Conservation (phyloP, 37 sponge, comb jelly and placozoan species). For the Tethya wilhelma region DNA sequence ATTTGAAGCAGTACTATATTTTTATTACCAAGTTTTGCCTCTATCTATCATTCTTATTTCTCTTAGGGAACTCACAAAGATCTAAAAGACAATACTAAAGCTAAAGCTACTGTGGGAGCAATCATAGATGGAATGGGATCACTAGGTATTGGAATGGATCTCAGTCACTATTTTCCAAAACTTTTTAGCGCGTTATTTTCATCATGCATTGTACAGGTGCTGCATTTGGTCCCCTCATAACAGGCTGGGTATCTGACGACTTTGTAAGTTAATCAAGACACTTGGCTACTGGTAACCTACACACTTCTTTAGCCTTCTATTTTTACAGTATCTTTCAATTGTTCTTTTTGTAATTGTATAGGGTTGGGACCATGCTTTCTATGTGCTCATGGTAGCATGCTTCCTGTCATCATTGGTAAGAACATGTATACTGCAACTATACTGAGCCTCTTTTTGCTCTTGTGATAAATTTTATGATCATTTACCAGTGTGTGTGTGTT, state of each 20-base stretch:
- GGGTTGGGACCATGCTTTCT: slow-evolving; percentile 80
- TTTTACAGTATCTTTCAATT: background rate
- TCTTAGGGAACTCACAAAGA: slow-evolving; percentile 74
- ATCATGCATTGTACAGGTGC: slow-evolving; percentile 8
- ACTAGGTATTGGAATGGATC: slow-evolving; percentile 56
- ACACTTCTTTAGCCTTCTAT: background rate
- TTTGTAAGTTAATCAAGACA: slow-evolving; percentile 11
- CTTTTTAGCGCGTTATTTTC: too few species aligned
- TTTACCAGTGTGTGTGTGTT: too few species aligned
- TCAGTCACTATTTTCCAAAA: background rate
- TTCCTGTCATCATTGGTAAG: slow-evolving; percentile 83
- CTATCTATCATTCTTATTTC: too few species aligned
- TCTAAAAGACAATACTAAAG: slow-evolving; percentile 72
- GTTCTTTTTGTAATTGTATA: background rate
- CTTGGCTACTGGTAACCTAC: background rate
- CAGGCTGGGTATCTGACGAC: slow-evolving; percentile 31
- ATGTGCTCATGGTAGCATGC: slow-evolving; percentile 76
- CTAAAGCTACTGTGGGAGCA: slow-evolving; percentile 89
- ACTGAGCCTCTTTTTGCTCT: too few species aligned
- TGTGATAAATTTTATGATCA: too few species aligned
- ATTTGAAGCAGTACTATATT: background rate
- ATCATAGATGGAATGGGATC: slow-evolving; percentile 91
- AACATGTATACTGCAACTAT: too few species aligned
- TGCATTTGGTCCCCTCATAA: slow-evolving; percentile 70
- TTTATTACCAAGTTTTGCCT: too few species aligned